A percentile compares a stretch with the other conserved stretches of the same genome.
Conservation (phyloP, 2,888 invertebrate species). For the Agonopterix heracliana region DNA sequence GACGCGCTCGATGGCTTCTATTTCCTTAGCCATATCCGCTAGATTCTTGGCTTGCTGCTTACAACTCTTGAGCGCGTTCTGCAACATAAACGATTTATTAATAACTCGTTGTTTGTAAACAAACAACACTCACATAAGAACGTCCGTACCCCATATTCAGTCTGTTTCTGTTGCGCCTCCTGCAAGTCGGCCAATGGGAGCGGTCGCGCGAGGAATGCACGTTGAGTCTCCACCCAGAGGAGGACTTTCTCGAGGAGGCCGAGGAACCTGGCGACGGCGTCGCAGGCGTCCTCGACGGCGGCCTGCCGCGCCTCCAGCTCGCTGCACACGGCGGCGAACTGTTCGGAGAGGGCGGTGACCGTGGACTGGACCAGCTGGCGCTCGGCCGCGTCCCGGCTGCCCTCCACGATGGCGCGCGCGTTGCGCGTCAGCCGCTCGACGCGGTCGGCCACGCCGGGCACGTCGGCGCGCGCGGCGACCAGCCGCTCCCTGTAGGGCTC, state of each 20-base stretch:
- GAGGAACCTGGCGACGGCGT: slow-evolving; percentile 92
- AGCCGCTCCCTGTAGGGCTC: slow-evolving; percentile 85
- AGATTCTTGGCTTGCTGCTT: slow-evolving; percentile 91
- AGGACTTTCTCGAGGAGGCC: slow-evolving; percentile 88
- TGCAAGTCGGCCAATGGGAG: slow-evolving; percentile 85
- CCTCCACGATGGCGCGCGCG: slow-evolving; percentile 86
- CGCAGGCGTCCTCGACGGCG: slow-evolving; percentile 89
- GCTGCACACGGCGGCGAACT: slow-evolving; percentile 84
- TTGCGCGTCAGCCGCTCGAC: slow-evolving; percentile 86
- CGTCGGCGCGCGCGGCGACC: slow-evolving; percentile 85
- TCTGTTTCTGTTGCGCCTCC: slow-evolving; percentile 89
- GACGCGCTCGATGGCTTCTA: slow-evolving; percentile 88
- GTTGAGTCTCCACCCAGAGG: slow-evolving; percentile 89
- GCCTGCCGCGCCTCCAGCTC: slow-evolving; percentile 90
- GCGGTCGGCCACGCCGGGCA: slow-evolving; percentile 82
- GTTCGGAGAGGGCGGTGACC: slow-evolving; percentile 84
- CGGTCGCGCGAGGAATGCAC: slow-evolving; percentile 85
- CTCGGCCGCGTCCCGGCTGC: slow-evolving; percentile 86
- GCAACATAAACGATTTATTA: slow-evolving; percentile 31
- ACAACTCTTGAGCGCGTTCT: slow-evolving; percentile 92
- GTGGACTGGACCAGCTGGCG: slow-evolving; percentile 84
- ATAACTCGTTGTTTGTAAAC: background rate
- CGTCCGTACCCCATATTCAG: slow-evolving; percentile 86
- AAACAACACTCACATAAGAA: background rate
- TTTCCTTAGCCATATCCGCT: slow-evolving; percentile 93